phyloP scores from a whole-genome alignment of 1,140 invertebrate genomes.

The Anthonomus grandis region DNA sequence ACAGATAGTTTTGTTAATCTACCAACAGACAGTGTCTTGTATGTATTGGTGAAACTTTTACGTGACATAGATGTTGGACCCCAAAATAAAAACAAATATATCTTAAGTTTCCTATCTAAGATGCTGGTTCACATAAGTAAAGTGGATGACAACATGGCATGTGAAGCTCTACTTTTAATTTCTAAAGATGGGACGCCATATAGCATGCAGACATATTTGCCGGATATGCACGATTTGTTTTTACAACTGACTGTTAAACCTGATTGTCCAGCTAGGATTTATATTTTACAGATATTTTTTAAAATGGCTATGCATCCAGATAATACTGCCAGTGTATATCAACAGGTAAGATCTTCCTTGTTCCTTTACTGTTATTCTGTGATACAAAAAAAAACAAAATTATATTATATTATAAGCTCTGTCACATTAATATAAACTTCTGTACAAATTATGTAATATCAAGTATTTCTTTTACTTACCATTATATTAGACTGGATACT shows the following conservation, averaged over 20 bases:
- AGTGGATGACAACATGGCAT: slow-evolving; percentile 15
- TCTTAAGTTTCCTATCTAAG: slow-evolving; percentile 23
- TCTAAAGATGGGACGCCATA: slow-evolving; percentile 29
- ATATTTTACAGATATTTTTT: slow-evolving; percentile 26
- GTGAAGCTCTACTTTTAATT: slow-evolving; percentile 16
- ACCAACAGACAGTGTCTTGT: slow-evolving; percentile 10
- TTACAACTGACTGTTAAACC: slow-evolving; percentile 17
- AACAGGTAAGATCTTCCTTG: slow-evolving; percentile 24
- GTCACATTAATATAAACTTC: not conserved
- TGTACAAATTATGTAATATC: not conserved
- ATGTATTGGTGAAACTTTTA: slow-evolving; percentile 10
- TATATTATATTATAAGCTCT: not conserved
- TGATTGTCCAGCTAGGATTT: slow-evolving; percentile 1
- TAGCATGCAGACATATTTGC: slow-evolving; percentile 22
- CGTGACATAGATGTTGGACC: slow-evolving; percentile 18
- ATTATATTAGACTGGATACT: no score
- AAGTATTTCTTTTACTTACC: no score
- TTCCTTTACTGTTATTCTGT: no score
- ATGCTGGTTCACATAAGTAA: slow-evolving; percentile 15
- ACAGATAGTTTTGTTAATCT: slow-evolving; percentile 20
- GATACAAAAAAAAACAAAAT: not conserved
- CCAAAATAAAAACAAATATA: slow-evolving; percentile 18
- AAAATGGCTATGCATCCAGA: slow-evolving; percentile 32
- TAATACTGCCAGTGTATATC: slow-evolving; percentile 16
- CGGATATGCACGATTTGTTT: slow-evolving; percentile 25